These are phyloP conservation scores for Carlito syrichta DNA, from an alignment of 2,113 vertebrate species.

Conservation along the genomic window DNA sequence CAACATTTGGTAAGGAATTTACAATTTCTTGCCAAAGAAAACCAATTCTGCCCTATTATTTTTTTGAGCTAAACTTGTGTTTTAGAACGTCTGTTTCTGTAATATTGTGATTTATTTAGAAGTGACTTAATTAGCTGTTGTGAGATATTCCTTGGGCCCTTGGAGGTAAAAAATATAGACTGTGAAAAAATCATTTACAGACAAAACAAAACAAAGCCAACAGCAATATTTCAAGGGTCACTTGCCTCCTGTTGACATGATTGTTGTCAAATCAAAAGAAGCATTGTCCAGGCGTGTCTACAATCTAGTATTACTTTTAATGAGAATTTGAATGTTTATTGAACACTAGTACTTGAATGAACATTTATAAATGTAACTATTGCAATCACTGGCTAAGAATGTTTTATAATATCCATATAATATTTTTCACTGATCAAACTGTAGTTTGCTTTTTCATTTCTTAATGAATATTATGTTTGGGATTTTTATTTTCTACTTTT, in stretches of 20 bases:
- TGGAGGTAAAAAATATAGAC: conserved; percentile 24
- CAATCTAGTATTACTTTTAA: conserved; percentile 68
- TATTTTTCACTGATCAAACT: conserved; percentile 65
- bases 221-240: conserved; percentile 45
- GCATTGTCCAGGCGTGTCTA: conserved; percentile 60
- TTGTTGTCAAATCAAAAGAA: conserved; percentile 63
- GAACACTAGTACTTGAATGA: conserved; percentile 79
- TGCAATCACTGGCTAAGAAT: conserved; percentile 59
- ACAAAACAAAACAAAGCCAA: neutral
- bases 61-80: conserved; percentile 8
- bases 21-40: conserved; percentile 63
- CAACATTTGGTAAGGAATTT: conserved; percentile 55
- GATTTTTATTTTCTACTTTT: conserved; percentile 72
- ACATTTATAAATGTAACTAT: conserved; percentile 72
- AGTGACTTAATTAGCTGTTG: conserved; percentile 49
- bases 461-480: conserved; percentile 50
- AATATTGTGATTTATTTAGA: conserved; percentile 34
- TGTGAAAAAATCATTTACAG: conserved; percentile 31
- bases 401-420: conserved; percentile 73
- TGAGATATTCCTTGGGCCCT: conserved; percentile 37
- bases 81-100: conserved; percentile 51
- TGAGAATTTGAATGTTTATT: conserved; percentile 72
- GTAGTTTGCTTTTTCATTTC: conserved; percentile 77
- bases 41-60: conserved; percentile 13
- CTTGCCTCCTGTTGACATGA: conserved; percentile 18